A percentile compares a stretch with the other conserved stretches of the same genome.
Conservation (phyloP, 1,140 invertebrate genomes). For the Zaprionus ghesquierei region DNA sequence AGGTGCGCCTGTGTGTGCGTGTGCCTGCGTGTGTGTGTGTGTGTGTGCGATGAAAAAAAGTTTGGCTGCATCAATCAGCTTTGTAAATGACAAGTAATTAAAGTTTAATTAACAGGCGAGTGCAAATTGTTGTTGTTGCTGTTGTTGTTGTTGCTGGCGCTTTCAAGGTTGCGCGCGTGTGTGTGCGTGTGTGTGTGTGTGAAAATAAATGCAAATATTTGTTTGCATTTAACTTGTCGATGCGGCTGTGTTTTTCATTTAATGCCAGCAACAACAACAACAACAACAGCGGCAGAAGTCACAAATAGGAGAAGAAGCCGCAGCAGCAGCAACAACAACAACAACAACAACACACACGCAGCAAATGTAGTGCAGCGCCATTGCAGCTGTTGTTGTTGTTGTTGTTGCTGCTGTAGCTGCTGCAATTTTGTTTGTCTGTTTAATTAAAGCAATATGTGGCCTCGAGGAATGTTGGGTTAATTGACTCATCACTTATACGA, state of each 20-base stretch:
- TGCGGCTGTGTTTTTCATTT: slow-evolving; percentile 37
- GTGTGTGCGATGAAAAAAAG: slow-evolving; percentile 5
- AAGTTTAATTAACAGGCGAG: slow-evolving; percentile 69
- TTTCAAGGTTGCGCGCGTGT: slow-evolving; percentile 61
- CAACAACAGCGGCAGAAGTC: slow-evolving; percentile 27
- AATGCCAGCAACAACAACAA: slow-evolving; percentile 41
- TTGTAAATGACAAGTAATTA: slow-evolving; percentile 79
- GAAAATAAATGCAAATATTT: slow-evolving; percentile 68
- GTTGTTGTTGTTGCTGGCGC: slow-evolving; percentile 10
- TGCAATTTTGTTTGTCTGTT: slow-evolving; percentile 75
- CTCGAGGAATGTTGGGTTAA: slow-evolving; percentile 80
- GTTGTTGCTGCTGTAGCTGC: slow-evolving; percentile 36
- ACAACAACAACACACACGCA: slow-evolving; percentile 39
- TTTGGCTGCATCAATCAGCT: slow-evolving; percentile 64
- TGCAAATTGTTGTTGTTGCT: slow-evolving; percentile 32
- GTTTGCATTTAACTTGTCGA: slow-evolving; percentile 61
- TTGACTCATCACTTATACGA: slow-evolving; percentile 81
- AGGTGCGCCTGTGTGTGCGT: not conserved
- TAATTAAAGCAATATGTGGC: slow-evolving; percentile 81
- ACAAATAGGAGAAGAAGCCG: slow-evolving; percentile 4
- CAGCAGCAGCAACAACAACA: slow-evolving; percentile 2
- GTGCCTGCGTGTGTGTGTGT: not conserved
- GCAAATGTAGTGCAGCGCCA: slow-evolving; percentile 53
- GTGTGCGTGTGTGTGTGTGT: slow-evolving; percentile 24
- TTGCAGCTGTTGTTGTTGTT: slow-evolving; percentile 36